phyloP scores from a whole-genome alignment of 2,888 invertebrate species.

The Eristalis intricaria region DNA sequence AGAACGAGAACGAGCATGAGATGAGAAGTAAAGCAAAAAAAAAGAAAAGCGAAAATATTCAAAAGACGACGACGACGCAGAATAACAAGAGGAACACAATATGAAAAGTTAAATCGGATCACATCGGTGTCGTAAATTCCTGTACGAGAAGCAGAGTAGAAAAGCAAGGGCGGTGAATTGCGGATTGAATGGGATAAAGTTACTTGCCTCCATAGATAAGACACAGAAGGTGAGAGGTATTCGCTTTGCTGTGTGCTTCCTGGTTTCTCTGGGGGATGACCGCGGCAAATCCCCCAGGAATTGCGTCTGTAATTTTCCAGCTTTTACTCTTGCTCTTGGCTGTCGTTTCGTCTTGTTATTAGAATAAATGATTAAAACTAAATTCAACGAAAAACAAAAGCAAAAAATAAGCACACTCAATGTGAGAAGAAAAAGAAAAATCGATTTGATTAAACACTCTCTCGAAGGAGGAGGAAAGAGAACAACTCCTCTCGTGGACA shows the following conservation, averaged over 20 bases:
- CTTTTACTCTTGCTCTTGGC: slow-evolving; percentile 45
- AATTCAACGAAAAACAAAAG: slow-evolving; percentile 57
- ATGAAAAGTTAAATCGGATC: slow-evolving; percentile 72
- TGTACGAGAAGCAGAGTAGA: slow-evolving; percentile 47
- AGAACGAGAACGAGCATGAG: slow-evolving; percentile 14
- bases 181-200: slow-evolving; percentile 57
- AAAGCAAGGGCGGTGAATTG: neutral
- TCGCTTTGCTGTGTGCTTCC: slow-evolving; percentile 10
- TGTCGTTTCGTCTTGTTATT: slow-evolving; percentile 36
- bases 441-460: slow-evolving; percentile 64
- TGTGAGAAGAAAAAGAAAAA: slow-evolving; percentile 40
- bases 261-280: slow-evolving; percentile 57
- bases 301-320: slow-evolving; percentile 64
- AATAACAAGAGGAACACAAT: slow-evolving; percentile 70
- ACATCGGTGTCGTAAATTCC: slow-evolving; percentile 70
- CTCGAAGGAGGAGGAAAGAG: slow-evolving; percentile 17
- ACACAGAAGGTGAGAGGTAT: slow-evolving; percentile 64
- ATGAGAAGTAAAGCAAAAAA: slow-evolving; percentile 20
- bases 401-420: neutral
- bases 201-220: slow-evolving; percentile 55
- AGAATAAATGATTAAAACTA: slow-evolving; percentile 67
- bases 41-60: slow-evolving; percentile 14
- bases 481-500: slow-evolving; percentile 17
- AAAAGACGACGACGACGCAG: slow-evolving; percentile 64
- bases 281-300: slow-evolving; percentile 57